phyloP scores from a whole-genome alignment of 1,140 invertebrate species.

The Chlorops oryzae region DNA sequence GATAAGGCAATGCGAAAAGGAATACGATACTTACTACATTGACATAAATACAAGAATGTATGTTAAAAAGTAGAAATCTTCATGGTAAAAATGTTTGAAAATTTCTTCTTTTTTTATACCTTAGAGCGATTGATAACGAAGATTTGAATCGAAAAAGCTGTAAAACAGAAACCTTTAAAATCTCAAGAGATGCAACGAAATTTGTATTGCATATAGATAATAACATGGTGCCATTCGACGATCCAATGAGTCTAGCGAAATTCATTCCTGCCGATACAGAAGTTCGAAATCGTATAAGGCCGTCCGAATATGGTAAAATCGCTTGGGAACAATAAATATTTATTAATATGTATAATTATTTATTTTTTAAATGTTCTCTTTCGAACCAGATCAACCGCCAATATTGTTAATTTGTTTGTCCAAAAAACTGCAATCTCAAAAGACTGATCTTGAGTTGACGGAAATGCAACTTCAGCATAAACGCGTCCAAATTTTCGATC shows the following conservation, averaged over 20 bases:
- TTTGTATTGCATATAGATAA: slow-evolving; percentile 30
- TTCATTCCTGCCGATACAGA: slow-evolving; percentile 28
- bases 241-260: slow-evolving; percentile 29
- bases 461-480: slow-evolving; percentile 32
- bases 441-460: slow-evolving; percentile 39
- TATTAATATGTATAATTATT: too few species aligned
- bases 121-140: too few species aligned
- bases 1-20: slow-evolving; percentile 70
- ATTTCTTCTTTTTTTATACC: not conserved
- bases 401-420: slow-evolving; percentile 60
- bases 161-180: slow-evolving; percentile 64
- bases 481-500: slow-evolving; percentile 40
- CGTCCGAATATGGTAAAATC: slow-evolving; percentile 73
- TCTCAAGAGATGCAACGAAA: slow-evolving; percentile 45
- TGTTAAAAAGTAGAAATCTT: slow-evolving; percentile 22
- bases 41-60: slow-evolving; percentile 66
- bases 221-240: slow-evolving; percentile 20
- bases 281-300: slow-evolving; percentile 57
- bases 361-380: not conserved
- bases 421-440: slow-evolving; percentile 43
- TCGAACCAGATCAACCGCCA: slow-evolving; percentile 62
- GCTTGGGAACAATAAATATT: not conserved
- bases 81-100: not conserved
- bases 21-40: slow-evolving; percentile 71
- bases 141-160: slow-evolving; percentile 40